phyloP scores from a whole-genome alignment of 64 coral and sea anemone genomes.

The Montipora efflorescens region DNA sequence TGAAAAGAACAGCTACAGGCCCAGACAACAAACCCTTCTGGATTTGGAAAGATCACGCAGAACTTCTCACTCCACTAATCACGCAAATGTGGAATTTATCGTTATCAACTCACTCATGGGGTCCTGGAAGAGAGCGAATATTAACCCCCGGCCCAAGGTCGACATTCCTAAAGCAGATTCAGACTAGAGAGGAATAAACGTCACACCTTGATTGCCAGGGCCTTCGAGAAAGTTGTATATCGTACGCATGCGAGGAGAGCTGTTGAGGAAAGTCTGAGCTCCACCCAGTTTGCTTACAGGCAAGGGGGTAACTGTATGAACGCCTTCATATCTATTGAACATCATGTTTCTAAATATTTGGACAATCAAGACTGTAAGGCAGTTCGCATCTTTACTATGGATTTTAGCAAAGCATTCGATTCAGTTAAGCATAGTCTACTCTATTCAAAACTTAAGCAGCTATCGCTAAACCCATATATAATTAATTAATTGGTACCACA shows the following conservation, averaged over 20 bases:
- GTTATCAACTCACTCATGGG: conserved; percentile 22
- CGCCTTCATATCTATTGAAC: conserved; percentile 43
- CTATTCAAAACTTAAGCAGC: too few species aligned
- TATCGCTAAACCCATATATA: too few species aligned
- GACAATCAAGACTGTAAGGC: conserved; percentile 8
- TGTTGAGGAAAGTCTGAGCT: neutral
- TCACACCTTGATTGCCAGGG: neutral
- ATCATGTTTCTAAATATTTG: neutral
- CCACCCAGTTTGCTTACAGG: too few species aligned
- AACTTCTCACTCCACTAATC: neutral
- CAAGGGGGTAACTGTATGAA: conserved; percentile 42
- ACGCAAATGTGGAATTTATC: conserved; percentile 56
- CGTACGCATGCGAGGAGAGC: neutral
- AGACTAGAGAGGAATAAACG: conserved; percentile 63
- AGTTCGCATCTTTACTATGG: neutral
- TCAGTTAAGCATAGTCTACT: neutral
- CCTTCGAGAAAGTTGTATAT: too few species aligned
- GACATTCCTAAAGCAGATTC: conserved; percentile 23
- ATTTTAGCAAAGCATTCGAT: neutral
- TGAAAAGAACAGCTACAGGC: conserved; percentile 62
- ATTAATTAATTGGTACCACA: conserved; percentile 30
- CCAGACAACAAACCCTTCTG: conserved; percentile 38
- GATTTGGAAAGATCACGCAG: neutral
- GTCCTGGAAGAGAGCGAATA: conserved; percentile 26
- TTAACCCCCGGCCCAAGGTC: conserved; percentile 47